phyloP scores from a whole-genome alignment of 1,140 invertebrate genomes.

The Chelonus insularis region DNA sequence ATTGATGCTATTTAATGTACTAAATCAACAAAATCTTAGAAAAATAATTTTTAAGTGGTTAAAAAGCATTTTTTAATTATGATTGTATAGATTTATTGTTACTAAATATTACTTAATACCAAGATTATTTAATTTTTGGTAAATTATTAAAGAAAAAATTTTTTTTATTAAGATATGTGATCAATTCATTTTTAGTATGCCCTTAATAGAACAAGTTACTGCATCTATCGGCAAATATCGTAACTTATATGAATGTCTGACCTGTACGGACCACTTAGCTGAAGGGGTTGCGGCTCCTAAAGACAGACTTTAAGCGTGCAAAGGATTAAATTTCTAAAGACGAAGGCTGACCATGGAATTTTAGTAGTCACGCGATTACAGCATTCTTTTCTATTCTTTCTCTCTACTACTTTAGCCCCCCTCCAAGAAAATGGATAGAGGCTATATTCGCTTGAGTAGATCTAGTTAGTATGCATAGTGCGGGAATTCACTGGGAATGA shows the following conservation, averaged over 20 bases:
- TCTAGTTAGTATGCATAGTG: conserved; percentile 61
- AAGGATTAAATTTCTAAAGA: too few species aligned
- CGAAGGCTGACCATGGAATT: background rate
- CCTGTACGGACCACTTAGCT: background rate
- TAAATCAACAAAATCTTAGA: too few species aligned
- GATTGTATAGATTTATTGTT: too few species aligned
- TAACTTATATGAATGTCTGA: conserved; percentile 34
- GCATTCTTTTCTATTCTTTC: background rate
- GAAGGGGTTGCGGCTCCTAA: conserved; percentile 21
- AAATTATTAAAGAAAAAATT: too few species aligned
- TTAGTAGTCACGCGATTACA: conserved; percentile 9
- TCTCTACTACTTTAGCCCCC: conserved; percentile 16
- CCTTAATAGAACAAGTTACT: conserved; percentile 32
- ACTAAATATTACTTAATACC: too few species aligned
- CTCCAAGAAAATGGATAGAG: background rate
- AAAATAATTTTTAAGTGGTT: too few species aligned
- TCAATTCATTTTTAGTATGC: too few species aligned
- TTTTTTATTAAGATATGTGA: too few species aligned
- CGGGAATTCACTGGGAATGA: conserved; percentile 59
- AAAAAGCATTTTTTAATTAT: too few species aligned
- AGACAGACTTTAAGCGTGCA: background rate
- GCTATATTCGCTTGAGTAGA: conserved; percentile 42
- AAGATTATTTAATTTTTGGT: too few species aligned
- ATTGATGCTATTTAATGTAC: too few species aligned
- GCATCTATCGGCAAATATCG: conserved; percentile 39